Conservation (phyloP, 2,113 vertebrate species). For the Psammodynastes pulverulentus region DNA sequence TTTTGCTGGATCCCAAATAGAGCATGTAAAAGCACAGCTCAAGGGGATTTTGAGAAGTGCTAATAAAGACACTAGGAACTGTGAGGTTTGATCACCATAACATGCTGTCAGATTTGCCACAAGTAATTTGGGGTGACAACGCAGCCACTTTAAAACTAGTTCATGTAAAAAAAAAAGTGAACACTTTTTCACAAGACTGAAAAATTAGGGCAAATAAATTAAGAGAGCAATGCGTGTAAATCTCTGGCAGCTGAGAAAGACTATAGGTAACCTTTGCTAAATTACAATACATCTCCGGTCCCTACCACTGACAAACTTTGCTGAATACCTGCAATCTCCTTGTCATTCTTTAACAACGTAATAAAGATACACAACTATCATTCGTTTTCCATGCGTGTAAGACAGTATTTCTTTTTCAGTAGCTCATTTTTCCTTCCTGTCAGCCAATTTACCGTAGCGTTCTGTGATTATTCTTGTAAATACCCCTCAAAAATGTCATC, state of each 20-base stretch:
- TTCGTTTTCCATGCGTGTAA: background rate
- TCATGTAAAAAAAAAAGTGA: background rate
- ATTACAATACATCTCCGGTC: background rate
- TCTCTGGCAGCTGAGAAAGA: background rate
- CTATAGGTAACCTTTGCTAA: slow-evolving; percentile 7
- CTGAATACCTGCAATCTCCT: background rate
- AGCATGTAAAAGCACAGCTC: slow-evolving; percentile 3
- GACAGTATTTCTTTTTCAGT: slow-evolving; percentile 7
- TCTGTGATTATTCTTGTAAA: slow-evolving; percentile 22
- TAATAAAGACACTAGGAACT: background rate
- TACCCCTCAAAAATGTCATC: background rate
- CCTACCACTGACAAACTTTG: background rate
- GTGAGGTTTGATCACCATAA: background rate
- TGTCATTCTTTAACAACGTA: slow-evolving; percentile 12
- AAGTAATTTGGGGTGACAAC: background rate
- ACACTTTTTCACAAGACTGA: background rate
- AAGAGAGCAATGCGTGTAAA: background rate
- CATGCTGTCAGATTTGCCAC: background rate
- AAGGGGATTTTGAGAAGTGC: slow-evolving; percentile 16
- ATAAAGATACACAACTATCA: slow-evolving; percentile 3
- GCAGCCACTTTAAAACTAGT: slow-evolving; percentile 7
- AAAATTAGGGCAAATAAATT: background rate
- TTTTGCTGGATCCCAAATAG: slow-evolving; percentile 7
- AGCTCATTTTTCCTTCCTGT: slow-evolving; percentile 12
- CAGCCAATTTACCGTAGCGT: background rate